Conservation (phyloP, 2,888 invertebrate genomes). For the Chrysodeixis includens region DNA sequence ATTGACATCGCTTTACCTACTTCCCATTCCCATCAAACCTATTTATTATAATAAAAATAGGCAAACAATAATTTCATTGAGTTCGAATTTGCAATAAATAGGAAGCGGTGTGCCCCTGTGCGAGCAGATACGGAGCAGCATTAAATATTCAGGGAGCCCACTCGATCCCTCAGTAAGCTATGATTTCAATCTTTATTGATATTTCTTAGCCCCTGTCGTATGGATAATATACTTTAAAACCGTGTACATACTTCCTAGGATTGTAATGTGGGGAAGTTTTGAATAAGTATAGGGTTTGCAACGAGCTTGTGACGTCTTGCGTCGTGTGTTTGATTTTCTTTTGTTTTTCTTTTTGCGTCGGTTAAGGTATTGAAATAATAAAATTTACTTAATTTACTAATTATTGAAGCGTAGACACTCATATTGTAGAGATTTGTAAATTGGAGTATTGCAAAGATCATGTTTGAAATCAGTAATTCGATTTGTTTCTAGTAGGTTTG, state of each 20-base stretch:
- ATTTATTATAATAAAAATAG: neutral
- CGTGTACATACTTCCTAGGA: conserved; percentile 8
- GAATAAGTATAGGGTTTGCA: neutral
- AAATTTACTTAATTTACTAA: too few species aligned
- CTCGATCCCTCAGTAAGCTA: conserved; percentile 33
- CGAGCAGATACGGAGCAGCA: conserved; percentile 4
- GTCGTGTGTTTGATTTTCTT: neutral
- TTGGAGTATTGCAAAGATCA: too few species aligned
- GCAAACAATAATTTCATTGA: conserved; percentile 13
- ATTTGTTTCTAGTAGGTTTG: too few species aligned
- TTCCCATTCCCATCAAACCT: neutral
- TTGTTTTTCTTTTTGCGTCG: neutral
- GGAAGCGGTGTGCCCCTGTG: neutral
- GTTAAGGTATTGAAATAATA: too few species aligned
- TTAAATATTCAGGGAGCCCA: conserved; percentile 46
- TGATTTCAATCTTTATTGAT: conserved; percentile 46
- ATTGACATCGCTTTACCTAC: neutral
- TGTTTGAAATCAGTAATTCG: too few species aligned
- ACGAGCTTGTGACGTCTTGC: neutral
- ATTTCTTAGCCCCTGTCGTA: conserved; percentile 15
- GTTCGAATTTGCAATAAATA: conserved; percentile 18
- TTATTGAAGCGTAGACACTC: too few species aligned
- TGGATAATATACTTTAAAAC: conserved; percentile 15
- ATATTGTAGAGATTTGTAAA: too few species aligned
- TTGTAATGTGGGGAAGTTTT: conserved; percentile 5